Evolutionary conservation across 2,888 invertebrate genomes (phyloP), one percentile per base, ranked within the genome.

Genomic region (Meiosimyza decipiens): DNA sequence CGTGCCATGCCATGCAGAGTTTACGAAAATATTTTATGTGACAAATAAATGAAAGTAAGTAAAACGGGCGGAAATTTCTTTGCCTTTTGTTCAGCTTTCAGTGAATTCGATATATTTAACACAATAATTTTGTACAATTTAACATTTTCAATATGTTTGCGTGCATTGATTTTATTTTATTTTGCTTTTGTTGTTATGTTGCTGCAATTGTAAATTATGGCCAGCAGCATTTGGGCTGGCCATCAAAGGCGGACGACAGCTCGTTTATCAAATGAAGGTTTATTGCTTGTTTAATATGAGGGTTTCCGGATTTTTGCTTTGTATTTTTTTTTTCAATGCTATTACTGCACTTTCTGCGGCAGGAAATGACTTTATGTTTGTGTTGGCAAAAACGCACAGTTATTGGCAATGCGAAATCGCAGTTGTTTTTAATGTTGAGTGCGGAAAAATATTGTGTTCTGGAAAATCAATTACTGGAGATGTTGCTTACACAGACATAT

Each of bases 101-200:
- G n/a, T 11, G 55, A 11, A n/a, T 15, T 11, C 16, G 18, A 55
- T 55, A 16, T 13, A 59, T 33, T 57, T 47, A 50, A 70, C 62
- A 54, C 47, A 70, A 70, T 70, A 62, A 63, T 63, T 63, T 63
- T 12, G 62, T 51, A 63, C 62, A 40, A 52, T 54, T 70, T 54
- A 62, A 62, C 70, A 62, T 62, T 62, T 70, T 62, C 70, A 62
- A 70, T 70, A 70, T 70, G 70, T 54, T 40, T 70, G 51, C 40
- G 40, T 33, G 60, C 60, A 67, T 52, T 62, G 62, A 54, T 62
- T 40, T 62, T 62, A 52, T 15, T 40, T 47, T 40, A 5, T 40
- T 9, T 40, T 40, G 1, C 9, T 40, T 40, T 40, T 40, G 40
- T 40, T 40, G 1, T 40, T 7, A 40, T 40, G 1, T 40, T 28